Conservation (phyloP, 2,113 vertebrate species). For the Phoxinus phoxinus region DNA sequence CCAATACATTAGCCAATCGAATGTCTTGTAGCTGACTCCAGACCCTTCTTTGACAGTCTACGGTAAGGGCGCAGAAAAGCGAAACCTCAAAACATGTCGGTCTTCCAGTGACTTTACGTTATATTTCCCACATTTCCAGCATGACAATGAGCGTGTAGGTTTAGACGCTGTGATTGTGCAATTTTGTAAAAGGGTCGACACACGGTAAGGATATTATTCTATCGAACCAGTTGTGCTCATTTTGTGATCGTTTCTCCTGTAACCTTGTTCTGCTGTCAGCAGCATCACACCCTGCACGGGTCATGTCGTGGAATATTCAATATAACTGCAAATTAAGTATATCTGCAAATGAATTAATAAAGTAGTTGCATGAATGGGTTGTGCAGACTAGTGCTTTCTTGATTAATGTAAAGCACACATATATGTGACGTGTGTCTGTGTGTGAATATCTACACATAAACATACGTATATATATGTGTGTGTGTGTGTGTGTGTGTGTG, state of each 20-base stretch:
- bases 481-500: no score
- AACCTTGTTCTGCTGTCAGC: constrained; percentile 15
- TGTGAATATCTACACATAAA: no score
- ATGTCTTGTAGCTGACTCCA: background rate
- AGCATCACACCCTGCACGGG: constrained; percentile 29
- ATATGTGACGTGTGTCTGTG: no score
- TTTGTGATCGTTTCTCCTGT: background rate
- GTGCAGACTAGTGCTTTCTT: background rate
- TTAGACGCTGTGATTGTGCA: background rate
- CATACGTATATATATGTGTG: no score
- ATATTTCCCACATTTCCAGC: background rate
- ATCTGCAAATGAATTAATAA: background rate
- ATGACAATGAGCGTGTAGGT: background rate
- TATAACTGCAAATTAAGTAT: background rate
- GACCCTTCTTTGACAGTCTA: constrained; percentile 18
- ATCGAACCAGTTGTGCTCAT: background rate
- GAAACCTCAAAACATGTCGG: constrained; percentile 27
- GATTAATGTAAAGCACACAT: no score
- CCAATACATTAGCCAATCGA: constrained; percentile 60
- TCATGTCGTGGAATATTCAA: background rate
- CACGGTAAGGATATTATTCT: constrained; percentile 31
- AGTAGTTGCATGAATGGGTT: background rate
- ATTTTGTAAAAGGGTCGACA: background rate
- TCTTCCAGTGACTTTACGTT: background rate
- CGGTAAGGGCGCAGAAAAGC: constrained; percentile 25